A percentile compares a stretch with the other conserved stretches of the same genome.
These are phyloP conservation scores for Dryobotodes eremita DNA, from an alignment of 2,888 invertebrate genomes.

Conservation along the genomic window DNA sequence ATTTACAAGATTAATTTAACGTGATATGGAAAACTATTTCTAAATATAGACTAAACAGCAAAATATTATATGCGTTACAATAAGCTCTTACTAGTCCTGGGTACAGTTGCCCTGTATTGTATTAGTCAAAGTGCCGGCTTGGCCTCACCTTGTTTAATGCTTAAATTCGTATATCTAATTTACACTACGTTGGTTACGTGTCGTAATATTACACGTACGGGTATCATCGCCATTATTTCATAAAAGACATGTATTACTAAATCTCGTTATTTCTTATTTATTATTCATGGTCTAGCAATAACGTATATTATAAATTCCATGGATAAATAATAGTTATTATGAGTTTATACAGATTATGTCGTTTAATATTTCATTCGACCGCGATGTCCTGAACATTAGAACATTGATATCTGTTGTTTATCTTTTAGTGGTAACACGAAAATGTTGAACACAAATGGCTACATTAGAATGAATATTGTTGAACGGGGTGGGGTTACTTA, in stretches of 20 bases:
- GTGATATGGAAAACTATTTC: slow-evolving; percentile 58
- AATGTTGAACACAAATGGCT: slow-evolving; percentile 41
- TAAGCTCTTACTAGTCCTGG: slow-evolving; percentile 60
- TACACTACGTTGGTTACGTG: slow-evolving; percentile 55
- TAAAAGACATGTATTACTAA: slow-evolving; percentile 9
- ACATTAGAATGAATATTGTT: slow-evolving; percentile 10
- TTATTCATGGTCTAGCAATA: slow-evolving; percentile 11
- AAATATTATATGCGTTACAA: slow-evolving; percentile 57
- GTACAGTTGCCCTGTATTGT: slow-evolving; percentile 55
- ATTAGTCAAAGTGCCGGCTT: slow-evolving; percentile 61
- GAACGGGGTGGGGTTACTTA: slow-evolving; percentile 10
- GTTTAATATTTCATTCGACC: neutral
- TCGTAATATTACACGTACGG: slow-evolving; percentile 31
- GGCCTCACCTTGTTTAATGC: slow-evolving; percentile 64
- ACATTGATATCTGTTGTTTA: slow-evolving; percentile 23
- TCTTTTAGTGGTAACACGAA: slow-evolving; percentile 42
- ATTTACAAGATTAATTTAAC: slow-evolving; percentile 33
- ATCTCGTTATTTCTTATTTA: slow-evolving; percentile 3
- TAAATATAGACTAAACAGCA: slow-evolving; percentile 54
- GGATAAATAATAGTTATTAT: neutral
- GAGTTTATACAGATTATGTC: neutral
- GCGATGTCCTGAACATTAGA: slow-evolving; percentile 4
- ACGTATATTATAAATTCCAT: neutral
- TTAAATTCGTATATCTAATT: slow-evolving; percentile 65
- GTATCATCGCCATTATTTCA: slow-evolving; percentile 28